A percentile compares a stretch with the other conserved stretches of the same genome.
These are phyloP conservation scores for Monomorium pharaonis DNA, from an alignment of 1,140 invertebrate species.

Conservation along the genomic window DNA sequence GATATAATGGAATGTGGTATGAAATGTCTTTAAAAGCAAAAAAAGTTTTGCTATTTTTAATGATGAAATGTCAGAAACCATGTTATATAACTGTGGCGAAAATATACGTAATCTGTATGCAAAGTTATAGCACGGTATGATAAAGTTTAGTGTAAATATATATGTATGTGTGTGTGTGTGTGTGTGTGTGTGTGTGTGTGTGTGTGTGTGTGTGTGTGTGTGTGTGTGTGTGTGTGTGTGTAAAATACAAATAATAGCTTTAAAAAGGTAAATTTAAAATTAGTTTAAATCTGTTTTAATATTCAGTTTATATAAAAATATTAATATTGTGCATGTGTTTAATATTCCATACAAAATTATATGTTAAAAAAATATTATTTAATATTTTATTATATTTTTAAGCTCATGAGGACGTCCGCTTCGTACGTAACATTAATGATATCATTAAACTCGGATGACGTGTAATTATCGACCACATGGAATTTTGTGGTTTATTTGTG, in stretches of 20 bases:
- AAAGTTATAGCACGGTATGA: conserved; percentile 23
- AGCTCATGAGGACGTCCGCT: conserved; percentile 21
- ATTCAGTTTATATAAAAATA: not conserved
- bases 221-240: no score
- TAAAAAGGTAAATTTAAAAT: not conserved
- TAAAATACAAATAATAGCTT: not conserved
- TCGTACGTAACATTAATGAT: conserved; percentile 34
- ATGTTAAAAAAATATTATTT: not conserved
- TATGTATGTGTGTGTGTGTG: no score
- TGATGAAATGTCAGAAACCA: conserved; percentile 20
- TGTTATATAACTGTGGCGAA: not conserved
- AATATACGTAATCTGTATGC: conserved; percentile 20
- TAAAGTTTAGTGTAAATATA: not conserved
- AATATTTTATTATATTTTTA: conserved; percentile 8
- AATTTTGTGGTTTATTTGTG: not conserved
- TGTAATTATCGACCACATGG: not conserved
- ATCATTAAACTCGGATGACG: conserved; percentile 1
- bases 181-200: no score
- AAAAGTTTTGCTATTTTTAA: not conserved
- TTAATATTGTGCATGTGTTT: no score
- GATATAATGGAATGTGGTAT: conserved; percentile 27
- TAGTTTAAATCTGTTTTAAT: not conserved
- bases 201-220: no score
- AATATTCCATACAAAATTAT: not conserved
- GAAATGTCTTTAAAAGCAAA: not conserved